These are phyloP conservation scores for Amphipoea lucens DNA, from an alignment of 2,888 invertebrate species.

Conservation along the genomic window DNA sequence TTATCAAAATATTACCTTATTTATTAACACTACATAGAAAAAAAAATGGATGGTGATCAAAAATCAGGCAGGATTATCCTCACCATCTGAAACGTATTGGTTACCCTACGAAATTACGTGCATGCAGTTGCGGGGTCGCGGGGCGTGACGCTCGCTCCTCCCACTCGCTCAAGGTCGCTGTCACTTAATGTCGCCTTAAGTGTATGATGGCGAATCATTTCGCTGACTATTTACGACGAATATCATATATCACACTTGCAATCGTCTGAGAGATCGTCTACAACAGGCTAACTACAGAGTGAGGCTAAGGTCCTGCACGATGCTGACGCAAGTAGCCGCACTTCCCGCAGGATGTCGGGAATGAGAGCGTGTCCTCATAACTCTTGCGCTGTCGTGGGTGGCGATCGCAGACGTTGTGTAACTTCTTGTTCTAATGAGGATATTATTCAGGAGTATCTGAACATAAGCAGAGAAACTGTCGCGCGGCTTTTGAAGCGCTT, in stretches of 20 bases:
- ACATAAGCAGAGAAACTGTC: constrained; percentile 70
- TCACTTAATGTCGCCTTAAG: constrained; percentile 38
- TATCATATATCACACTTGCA: constrained; percentile 80
- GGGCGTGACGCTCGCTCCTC: no score
- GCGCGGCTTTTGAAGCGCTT: constrained; percentile 75
- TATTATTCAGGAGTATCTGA: constrained; percentile 84
- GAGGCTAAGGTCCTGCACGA: constrained; percentile 83
- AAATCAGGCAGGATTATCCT: no score
- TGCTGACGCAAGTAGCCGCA: constrained; percentile 85
- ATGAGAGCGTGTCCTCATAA: constrained; percentile 90
- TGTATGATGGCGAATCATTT: constrained; percentile 70
- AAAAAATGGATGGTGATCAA: no score
- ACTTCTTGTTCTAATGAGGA: constrained; percentile 84
- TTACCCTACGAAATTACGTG: no score
- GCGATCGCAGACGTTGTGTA: constrained; percentile 83
- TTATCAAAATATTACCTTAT: no score
- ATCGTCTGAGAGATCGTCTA: constrained; percentile 86
- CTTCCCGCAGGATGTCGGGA: constrained; percentile 89
- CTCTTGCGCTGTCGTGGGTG: constrained; percentile 84
- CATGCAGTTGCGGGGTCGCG: no score
- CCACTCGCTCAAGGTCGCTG: no score
- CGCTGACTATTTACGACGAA: constrained; percentile 68
- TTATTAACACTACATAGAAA: no score
- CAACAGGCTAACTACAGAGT: constrained; percentile 73
- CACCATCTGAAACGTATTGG: no score